A percentile compares a stretch with the other conserved stretches of the same genome.
These are phyloP conservation scores for Adelognathus sp. DNA, from an alignment of 2,888 invertebrate species.

Conservation along the genomic window DNA sequence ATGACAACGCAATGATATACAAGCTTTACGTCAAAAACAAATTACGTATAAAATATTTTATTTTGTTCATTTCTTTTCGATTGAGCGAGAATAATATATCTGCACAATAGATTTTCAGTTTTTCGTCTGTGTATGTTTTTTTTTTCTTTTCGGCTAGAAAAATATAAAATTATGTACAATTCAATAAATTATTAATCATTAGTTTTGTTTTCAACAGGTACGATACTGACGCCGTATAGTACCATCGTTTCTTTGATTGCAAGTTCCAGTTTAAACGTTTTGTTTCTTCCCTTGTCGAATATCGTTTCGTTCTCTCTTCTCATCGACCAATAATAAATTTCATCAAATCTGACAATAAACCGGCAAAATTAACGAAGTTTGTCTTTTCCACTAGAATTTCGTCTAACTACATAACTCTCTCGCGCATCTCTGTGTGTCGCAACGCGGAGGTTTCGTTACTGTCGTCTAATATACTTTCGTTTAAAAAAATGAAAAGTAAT, in stretches of 20 bases:
- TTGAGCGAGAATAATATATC: conserved; percentile 73
- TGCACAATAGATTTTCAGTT: conserved; percentile 72
- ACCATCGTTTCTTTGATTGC: conserved; percentile 60
- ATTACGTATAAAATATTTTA: conserved; percentile 79
- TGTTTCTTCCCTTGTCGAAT: conserved; percentile 1
- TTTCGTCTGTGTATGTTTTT: conserved; percentile 45
- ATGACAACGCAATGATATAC: conserved; percentile 74
- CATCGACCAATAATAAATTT: conserved; percentile 4
- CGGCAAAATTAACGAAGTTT: conserved; percentile 42
- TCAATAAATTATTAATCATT: conserved; percentile 76
- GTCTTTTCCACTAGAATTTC: conserved; percentile 32
- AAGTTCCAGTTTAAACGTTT: conserved; percentile 42
- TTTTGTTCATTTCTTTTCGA: conserved; percentile 67
- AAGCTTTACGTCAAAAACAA: conserved; percentile 74
- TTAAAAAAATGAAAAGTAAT: conserved; percentile 23
- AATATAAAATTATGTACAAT: conserved; percentile 80
- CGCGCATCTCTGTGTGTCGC: neutral
- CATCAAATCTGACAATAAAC: conserved; percentile 36
- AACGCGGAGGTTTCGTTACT: conserved; percentile 3
- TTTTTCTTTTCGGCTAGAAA: conserved; percentile 71
- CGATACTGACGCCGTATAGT: conserved; percentile 68
- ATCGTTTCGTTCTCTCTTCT: neutral
- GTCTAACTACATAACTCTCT: conserved; percentile 19
- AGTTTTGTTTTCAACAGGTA: conserved; percentile 63
- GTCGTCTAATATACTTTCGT: conserved; percentile 3